Conservation (phyloP, 2,113 vertebrate species). For the Emydura subglobosa region DNA sequence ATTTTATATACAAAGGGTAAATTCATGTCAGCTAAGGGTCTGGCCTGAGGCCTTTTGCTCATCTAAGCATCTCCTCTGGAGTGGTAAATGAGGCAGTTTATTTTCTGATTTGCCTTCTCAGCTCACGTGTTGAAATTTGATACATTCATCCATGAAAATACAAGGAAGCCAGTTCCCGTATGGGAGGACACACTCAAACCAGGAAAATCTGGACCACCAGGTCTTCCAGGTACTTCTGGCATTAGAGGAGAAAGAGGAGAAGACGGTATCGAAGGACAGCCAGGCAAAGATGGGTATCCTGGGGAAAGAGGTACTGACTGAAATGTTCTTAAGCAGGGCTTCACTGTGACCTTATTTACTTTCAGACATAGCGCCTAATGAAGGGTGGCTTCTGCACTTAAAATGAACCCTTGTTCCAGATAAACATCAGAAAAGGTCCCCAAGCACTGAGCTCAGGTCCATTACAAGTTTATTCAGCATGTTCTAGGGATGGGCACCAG, state of each 20-base stretch:
- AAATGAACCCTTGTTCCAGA: neutral
- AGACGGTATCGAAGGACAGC: conserved; percentile 75
- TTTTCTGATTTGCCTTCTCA: conserved; percentile 64
- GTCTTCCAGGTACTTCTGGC: conserved; percentile 78
- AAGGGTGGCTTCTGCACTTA: neutral
- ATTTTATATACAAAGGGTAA: neutral
- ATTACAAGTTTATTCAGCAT: neutral
- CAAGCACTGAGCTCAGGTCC: neutral
- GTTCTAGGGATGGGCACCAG: neutral
- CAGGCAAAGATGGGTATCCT: conserved; percentile 80
- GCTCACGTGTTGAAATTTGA: conserved; percentile 91
- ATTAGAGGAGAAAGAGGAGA: conserved; percentile 80
- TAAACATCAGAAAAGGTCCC: neutral
- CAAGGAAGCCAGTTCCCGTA: conserved; percentile 86
- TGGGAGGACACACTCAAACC: conserved; percentile 83
- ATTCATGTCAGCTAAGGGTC: neutral
- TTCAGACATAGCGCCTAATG: neutral
- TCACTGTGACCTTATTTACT: neutral
- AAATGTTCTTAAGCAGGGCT: fast-evolving
- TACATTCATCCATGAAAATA: conserved; percentile 83
- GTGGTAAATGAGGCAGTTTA: neutral
- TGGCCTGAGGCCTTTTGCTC: neutral
- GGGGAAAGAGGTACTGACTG: conserved; percentile 85
- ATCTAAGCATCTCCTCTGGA: neutral
- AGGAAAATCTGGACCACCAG: conserved; percentile 87